These are phyloP conservation scores for Hippocampus abdominalis DNA, from an alignment of 2,113 vertebrate genomes.

Conservation along the genomic window DNA sequence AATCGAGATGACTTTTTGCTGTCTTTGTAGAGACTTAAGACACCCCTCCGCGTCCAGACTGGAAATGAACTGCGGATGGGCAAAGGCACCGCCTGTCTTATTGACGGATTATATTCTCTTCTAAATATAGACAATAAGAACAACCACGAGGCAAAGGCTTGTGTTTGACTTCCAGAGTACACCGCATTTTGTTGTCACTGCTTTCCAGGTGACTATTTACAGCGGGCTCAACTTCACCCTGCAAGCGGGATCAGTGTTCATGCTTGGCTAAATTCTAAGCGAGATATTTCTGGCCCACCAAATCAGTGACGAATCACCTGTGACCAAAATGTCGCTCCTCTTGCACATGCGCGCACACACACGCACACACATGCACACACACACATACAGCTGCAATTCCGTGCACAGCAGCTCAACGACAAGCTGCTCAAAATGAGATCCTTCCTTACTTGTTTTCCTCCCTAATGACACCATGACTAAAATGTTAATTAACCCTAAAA, in stretches of 20 bases:
- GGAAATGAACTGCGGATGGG: too few species aligned
- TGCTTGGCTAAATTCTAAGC: conserved; percentile 34
- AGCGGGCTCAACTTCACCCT: conserved; percentile 9
- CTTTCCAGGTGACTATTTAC: conserved; percentile 24
- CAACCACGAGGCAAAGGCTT: not conserved
- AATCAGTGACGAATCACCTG: conserved; percentile 32
- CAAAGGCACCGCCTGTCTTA: too few species aligned
- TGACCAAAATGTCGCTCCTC: conserved; percentile 9
- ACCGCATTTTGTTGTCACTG: not conserved
- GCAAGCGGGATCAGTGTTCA: conserved; percentile 15
- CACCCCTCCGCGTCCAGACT: not conserved
- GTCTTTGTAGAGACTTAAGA: not conserved
- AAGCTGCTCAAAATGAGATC: conserved; percentile 23
- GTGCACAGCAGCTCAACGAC: conserved; percentile 5
- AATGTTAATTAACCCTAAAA: conserved; percentile 67
- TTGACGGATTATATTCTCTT: not conserved
- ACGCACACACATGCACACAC: not conserved
- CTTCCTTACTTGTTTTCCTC: conserved; percentile 17
- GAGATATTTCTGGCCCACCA: conserved; percentile 25
- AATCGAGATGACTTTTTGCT: too few species aligned
- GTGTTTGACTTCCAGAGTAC: not conserved
- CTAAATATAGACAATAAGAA: not conserved
- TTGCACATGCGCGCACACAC: not conserved
- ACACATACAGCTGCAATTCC: not conserved
- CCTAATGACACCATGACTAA: conserved; percentile 57